Conservation (phyloP, 1,140 invertebrate species). For the Microplitis mediator region DNA sequence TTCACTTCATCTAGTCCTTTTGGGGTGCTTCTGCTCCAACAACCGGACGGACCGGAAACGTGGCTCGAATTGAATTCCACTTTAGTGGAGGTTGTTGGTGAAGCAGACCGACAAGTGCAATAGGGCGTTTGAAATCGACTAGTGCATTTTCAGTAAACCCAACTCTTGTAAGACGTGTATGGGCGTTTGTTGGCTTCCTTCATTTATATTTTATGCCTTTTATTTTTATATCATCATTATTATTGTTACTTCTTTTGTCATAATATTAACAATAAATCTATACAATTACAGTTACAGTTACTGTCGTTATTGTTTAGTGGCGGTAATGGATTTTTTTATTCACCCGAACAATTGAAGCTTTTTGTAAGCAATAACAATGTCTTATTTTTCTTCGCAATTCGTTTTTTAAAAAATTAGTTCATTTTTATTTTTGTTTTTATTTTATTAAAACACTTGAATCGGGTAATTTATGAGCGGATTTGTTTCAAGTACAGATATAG, state of each 20-base stretch:
- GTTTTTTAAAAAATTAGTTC: no score
- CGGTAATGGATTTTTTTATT: no score
- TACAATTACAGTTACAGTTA: no score
- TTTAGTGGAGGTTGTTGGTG: slow-evolving; percentile 45
- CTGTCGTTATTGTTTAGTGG: no score
- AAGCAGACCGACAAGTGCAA: slow-evolving; percentile 48
- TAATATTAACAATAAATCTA: no score
- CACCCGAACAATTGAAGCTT: no score
- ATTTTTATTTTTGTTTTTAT: no score
- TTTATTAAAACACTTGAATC: no score
- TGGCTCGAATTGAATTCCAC: slow-evolving; percentile 47
- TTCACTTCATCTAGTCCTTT: neutral
- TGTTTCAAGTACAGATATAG: no score
- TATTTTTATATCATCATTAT: neutral
- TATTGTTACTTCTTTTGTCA: neutral
- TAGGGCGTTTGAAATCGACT: slow-evolving; percentile 35
- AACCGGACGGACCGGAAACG: slow-evolving; percentile 38
- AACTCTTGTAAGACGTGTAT: neutral
- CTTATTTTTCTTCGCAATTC: no score
- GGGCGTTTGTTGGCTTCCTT: neutral
- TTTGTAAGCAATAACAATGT: no score
- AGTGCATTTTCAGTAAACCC: neutral
- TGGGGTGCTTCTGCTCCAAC: neutral
- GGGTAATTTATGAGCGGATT: no score
- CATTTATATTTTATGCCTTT: neutral